phyloP scores from a whole-genome alignment of 2,797 vertebrate genomes.

The Ctenopoma multispine region DNA sequence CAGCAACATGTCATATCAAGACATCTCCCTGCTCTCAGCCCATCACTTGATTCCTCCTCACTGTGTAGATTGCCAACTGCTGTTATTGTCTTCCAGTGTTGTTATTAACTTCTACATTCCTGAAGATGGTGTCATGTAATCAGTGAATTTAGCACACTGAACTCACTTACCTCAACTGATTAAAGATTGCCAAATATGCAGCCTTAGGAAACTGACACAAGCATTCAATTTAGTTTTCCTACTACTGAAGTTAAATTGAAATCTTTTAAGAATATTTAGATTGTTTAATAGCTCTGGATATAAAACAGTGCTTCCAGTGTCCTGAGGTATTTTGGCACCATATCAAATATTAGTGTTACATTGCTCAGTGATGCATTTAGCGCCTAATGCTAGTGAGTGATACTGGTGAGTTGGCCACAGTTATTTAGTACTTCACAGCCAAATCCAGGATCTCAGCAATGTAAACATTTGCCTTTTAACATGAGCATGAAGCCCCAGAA shows the following conservation, averaged over 20 bases:
- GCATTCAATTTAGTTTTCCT: neutral
- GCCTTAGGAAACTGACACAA: constrained; percentile 14
- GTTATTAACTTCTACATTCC: constrained; percentile 73
- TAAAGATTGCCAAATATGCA: constrained; percentile 5
- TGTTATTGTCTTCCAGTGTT: constrained; percentile 63
- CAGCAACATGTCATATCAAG: constrained; percentile 71
- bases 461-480: constrained; percentile 60
- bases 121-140: constrained; percentile 64
- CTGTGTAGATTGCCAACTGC: constrained; percentile 50
- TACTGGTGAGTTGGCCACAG: constrained; percentile 45
- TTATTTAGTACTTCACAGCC: constrained; percentile 57
- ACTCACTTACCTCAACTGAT: constrained; percentile 47
- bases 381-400: constrained; percentile 11
- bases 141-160: constrained; percentile 53
- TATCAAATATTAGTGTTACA: constrained; percentile 27
- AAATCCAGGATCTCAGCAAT: constrained; percentile 67
- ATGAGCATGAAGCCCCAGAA: constrained; percentile 43
- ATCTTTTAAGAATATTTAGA: neutral
- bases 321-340: constrained; percentile 19
- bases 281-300: constrained; percentile 13
- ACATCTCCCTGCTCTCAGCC: constrained; percentile 63
- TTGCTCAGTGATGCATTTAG: constrained; percentile 27
- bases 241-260: constrained; percentile 1
- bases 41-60: constrained; percentile 54
- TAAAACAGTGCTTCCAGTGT: constrained; percentile 15